These are phyloP conservation scores for Oikopleura vanhoeffeni DNA, from an alignment of 23 tunicate species.

Conservation along the genomic window DNA sequence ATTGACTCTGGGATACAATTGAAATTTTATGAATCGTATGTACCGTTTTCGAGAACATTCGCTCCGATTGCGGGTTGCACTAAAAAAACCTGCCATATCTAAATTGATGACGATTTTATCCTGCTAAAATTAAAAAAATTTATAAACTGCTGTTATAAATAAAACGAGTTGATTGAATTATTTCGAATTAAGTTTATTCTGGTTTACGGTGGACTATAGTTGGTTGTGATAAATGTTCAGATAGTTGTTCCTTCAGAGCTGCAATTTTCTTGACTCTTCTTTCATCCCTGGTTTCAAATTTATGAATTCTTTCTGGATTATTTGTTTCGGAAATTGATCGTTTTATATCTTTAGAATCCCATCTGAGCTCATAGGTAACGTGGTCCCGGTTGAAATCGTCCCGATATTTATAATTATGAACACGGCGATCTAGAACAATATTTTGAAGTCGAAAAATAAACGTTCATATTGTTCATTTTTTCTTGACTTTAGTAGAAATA, in stretches of 20 bases:
- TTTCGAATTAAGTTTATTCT: not conserved
- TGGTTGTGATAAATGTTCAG: not conserved
- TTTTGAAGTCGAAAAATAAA: too few species aligned
- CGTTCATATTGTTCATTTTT: too few species aligned
- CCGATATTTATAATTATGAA: slow-evolving; percentile 13
- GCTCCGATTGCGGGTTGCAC: too few species aligned
- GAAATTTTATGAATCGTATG: too few species aligned
- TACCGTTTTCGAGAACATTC: too few species aligned
- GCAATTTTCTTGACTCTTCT: not conserved
- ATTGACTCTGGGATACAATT: too few species aligned
- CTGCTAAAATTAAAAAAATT: too few species aligned
- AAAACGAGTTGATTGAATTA: too few species aligned
- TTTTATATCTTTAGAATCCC: not conserved
- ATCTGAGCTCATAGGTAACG: not conserved
- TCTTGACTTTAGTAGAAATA: too few species aligned
- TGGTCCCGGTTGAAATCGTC: slow-evolving; percentile 16
- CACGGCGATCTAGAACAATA: not conserved
- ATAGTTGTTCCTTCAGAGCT: not conserved
- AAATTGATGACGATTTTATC: too few species aligned
- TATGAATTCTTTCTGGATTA: not conserved
- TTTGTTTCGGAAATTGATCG: not conserved
- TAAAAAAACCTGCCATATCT: too few species aligned
- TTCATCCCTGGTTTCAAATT: not conserved
- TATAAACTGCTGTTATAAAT: too few species aligned
- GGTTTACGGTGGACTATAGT: not conserved